A percentile compares a stretch with the other conserved stretches of the same genome.
Evolutionary conservation across 2,888 invertebrate species (phyloP).

Genomic region (Neoitamus cyanurus): DNA sequence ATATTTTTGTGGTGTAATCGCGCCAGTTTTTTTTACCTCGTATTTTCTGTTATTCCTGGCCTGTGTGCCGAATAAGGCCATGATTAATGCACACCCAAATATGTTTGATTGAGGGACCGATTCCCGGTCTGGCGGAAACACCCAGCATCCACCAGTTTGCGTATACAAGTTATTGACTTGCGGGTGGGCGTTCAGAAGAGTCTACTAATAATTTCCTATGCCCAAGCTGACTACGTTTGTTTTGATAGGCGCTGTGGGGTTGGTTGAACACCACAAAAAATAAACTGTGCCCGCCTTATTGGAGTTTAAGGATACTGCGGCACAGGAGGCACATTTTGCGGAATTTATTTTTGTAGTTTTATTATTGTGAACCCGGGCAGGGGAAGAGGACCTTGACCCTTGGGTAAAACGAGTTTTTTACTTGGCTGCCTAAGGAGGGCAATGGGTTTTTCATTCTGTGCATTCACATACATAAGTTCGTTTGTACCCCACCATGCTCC

Average conservation of each 20-base stretch:
- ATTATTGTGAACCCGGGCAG: too few relatives aligned
- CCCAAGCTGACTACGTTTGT: neutral
- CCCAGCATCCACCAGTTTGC: neutral
- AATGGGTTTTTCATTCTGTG: too few relatives aligned
- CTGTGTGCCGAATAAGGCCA: neutral
- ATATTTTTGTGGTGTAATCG: neutral
- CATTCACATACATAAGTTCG: too few relatives aligned
- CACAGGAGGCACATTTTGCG: neutral
- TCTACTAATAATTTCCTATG: neutral
- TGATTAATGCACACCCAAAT: neutral
- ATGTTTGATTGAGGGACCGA: neutral
- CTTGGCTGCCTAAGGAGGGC: too few relatives aligned
- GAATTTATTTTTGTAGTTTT: neutral
- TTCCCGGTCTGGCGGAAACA: neutral
- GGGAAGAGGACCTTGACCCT: neutral
- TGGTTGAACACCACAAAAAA: neutral
- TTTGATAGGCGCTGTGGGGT: neutral
- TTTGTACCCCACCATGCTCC: too few relatives aligned
- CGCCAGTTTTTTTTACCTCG: neutral
- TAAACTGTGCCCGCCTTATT: neutral
- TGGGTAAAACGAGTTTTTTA: neutral
- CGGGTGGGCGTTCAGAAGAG: neutral
- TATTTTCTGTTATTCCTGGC: neutral
- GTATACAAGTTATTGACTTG: neutral
- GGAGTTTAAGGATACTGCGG: neutral